Evolutionary conservation across 1,140 invertebrate species (phyloP).

Genomic region (Brachionus rubens): DNA sequence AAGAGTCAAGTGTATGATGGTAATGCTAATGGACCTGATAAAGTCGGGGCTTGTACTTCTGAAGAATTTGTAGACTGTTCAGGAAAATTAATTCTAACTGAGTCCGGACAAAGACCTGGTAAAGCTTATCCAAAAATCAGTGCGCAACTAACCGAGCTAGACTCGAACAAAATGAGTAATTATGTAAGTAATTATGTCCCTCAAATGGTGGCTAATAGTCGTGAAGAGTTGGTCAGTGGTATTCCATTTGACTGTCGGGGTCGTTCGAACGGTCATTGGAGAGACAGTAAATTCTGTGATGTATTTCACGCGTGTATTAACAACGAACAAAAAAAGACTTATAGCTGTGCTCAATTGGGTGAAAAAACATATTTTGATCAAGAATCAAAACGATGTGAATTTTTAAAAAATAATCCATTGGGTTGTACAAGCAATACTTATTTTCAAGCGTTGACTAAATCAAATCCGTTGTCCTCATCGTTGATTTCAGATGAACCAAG

Average conservation of each 20-base stretch:
- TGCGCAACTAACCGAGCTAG: neutral
- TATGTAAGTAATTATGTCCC: neutral
- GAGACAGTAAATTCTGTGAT: conserved; percentile 37
- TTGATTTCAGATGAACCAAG: neutral
- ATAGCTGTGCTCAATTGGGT: conserved; percentile 37
- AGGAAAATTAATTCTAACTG: neutral
- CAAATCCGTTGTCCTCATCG: neutral
- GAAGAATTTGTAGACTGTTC: conserved; percentile 30
- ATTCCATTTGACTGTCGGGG: conserved; percentile 36
- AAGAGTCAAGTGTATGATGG: conserved; percentile 15
- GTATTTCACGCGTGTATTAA: conserved; percentile 39
- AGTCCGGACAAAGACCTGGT: neutral
- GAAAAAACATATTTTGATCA: conserved; percentile 46
- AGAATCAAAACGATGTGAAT: conserved; percentile 9
- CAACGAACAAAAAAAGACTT: conserved; percentile 36
- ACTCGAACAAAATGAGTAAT: neutral
- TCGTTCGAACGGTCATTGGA: conserved; percentile 33
- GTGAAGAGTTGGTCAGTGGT: neutral
- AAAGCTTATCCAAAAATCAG: neutral
- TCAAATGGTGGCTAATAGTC: neutral
- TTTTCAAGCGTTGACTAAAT: neutral
- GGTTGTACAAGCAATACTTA: neutral
- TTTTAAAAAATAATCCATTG: neutral
- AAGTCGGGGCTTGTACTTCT: neutral
- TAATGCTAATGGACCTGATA: no score